Evolutionary conservation across 2,113 vertebrate species (phyloP), one percentile per base, ranked within the genome.

Genomic region (Neolamprologus sp.): DNA sequence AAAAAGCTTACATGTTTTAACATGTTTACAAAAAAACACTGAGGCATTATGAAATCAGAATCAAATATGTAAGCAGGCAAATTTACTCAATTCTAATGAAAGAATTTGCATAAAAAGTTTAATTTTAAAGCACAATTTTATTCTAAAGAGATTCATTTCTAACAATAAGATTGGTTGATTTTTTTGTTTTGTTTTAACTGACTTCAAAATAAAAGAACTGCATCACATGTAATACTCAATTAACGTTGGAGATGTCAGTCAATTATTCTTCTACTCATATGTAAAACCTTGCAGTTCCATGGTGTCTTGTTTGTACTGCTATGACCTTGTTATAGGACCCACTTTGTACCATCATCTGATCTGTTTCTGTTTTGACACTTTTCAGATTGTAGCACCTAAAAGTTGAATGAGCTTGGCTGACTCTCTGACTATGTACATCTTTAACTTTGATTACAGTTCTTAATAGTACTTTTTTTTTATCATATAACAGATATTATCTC

Each of bases 21-120:
- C 0, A 1, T 51, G 0, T 51, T 9, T 19, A n/a, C 4, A n/a
- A 51, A 51, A 51, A 19, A 19, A 0, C 17, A 51, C 17, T 19
- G 49, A 51, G 17, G 17, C 49, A 51, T 51, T 9, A 51, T 51
- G 8, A 51, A 51, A 51, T 9, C 3, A 51, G 1, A 51, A 51
- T n/a, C 0, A n/a, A 51, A n/a, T 51, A n/a, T n/a, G 49, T n/a
- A 51, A 51, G 49, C 49, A 51, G 49, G 3, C 17, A 51, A n/a
- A 51, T 51, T 51, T 51, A 51, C 17, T 51, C 49, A 51, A 51
- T n/a, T 51, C 17, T 19, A 9, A 19, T 19, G 49, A 49, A 49
- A 3, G 7, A 17, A 17, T 17, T 47, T 47, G 45, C 6, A 47
- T 47, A 49, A 0, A 49, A 49, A 51, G 49, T 51, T 1, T 51